A percentile compares a stretch with the other conserved stretches of the same genome.
phyloP scores from a whole-genome alignment of 1,140 invertebrate genomes.

The Drosophila pseudoananassae region DNA sequence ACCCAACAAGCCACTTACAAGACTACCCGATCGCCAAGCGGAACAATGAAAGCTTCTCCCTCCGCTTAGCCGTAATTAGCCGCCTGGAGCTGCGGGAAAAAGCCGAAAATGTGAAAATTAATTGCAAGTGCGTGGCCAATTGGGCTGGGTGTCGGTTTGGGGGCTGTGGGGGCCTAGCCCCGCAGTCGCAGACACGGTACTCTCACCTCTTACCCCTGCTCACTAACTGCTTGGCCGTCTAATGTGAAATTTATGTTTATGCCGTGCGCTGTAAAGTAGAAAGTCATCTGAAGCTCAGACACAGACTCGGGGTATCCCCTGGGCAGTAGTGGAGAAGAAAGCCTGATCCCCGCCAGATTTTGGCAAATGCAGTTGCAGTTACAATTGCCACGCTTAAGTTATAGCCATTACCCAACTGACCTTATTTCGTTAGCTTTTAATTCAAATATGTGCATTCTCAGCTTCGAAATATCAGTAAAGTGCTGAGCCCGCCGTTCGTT shows the following conservation, averaged over 20 bases:
- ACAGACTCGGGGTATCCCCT: slow-evolving; percentile 19
- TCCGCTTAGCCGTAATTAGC: slow-evolving; percentile 56
- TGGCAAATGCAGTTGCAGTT: slow-evolving; percentile 33
- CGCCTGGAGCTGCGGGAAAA: slow-evolving; percentile 34
- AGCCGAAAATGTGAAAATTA: slow-evolving; percentile 65
- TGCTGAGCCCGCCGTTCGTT: slow-evolving; percentile 18
- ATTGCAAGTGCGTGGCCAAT: slow-evolving; percentile 55
- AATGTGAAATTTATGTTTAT: slow-evolving; percentile 79
- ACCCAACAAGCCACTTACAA: slow-evolving; percentile 38
- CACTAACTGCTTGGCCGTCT: slow-evolving; percentile 29
- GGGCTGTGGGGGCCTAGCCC: background rate
- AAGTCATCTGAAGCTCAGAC: slow-evolving; percentile 45
- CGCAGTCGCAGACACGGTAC: slow-evolving; percentile 36
- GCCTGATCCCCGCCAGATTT: slow-evolving; percentile 19
- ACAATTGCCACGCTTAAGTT: slow-evolving; percentile 64
- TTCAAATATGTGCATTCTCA: slow-evolving; percentile 25
- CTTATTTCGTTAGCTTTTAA: slow-evolving; percentile 54
- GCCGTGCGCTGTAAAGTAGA: slow-evolving; percentile 53
- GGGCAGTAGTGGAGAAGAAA: slow-evolving; percentile 55
- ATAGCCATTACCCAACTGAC: slow-evolving; percentile 75
- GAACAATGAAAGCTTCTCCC: slow-evolving; percentile 58
- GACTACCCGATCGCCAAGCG: slow-evolving; percentile 46
- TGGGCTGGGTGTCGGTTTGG: slow-evolving; percentile 4
- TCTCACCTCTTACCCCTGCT: slow-evolving; percentile 8
- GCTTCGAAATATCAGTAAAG: slow-evolving; percentile 10